Base-by-base conservation (phyloP, 2,888 invertebrate species). In the Coleophora flavipennella region DNA sequence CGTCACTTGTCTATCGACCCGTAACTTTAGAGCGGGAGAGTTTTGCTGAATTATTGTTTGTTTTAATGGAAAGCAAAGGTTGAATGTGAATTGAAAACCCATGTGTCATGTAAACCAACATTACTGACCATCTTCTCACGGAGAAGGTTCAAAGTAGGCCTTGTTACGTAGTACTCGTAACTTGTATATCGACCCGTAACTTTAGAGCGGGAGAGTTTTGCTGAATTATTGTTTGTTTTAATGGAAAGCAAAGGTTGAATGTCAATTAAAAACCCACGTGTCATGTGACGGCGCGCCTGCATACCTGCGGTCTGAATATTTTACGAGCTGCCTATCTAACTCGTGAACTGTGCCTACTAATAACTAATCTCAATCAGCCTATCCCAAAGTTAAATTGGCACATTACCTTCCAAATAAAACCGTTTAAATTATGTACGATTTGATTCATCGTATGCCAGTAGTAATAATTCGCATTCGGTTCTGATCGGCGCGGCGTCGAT, bases 371-470 rank as follows among this genome's bases (percentile, higher is more conserved):
- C 3, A 20, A 6, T 20, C 20, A 62, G 59, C 55, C 59, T 57
- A 62, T 62, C 54, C 63, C 57, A 51, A 72, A 72, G 65, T 70
- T 73, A 61, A 70, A 71, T 67, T 67, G 62, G 58, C 62, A 65
- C 58, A 64, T 63, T 67, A 73, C 64, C 69, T 67, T 64, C 62
- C 59, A 65, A 70, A 69, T 68, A 63, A 71, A 68, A 65, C 60
- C 57, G 48, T 50, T 53, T 74, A 57, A 74, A 74, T 71, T 65
- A 75, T 73, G 62, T 52, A 73, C 53, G 59, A 50, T 45, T 49
- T 59, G 51, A 54, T 62, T 54, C 4, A 28, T 8, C 38, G 50
- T 57, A 64, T 57, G 58, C 9, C 27, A 9, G 27, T 6, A 53
- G 55, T 60, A 54, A 44, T 56, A 67, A 72, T 65, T 62, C 20